Evolutionary conservation across 2,888 invertebrate species (phyloP), one percentile per base, ranked within the genome.

Genomic region (Tridacna gigas): DNA sequence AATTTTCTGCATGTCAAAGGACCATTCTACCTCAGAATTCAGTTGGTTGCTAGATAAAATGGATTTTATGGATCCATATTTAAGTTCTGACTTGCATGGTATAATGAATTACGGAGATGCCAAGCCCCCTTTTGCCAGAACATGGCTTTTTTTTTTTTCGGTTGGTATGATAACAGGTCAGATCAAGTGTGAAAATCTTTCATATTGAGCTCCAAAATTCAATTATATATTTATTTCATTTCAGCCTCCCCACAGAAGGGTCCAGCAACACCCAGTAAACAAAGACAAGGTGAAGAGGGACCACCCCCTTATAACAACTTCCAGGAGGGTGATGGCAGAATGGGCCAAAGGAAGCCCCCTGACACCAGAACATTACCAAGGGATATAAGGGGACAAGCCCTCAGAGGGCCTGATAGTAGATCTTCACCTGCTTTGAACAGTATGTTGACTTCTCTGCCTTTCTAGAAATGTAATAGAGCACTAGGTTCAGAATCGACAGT

Each of bases 301-400:
- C 92, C 92, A 0, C 92, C 92, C 15, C 91, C 92, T 0, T 92
- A 92, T 80, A 89, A 89, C 73, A 86, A 86, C 47, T 77, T 80
- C 74, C 82, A 67, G n/a, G 88, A 90, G 61, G 81, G 83, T 69
- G 88, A 88, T 15, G 77, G 80, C 12, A 78, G 85, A 61, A 61
- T 63, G 61, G 77, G 77, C 13, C n/a, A 9, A 4, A 48, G 25
- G 22, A 63, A 63, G 56, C 74, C 75, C 2, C 84, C 86, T 13
- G 85, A 85, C 48, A 61, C 77, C 61, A 81, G 86, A 22, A 79
- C 82, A 13, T 71, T 87, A 37, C 88, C 87, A 20, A 77, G 88
- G 26, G 88, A 87, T 71, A 69, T 87, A 48, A 81, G 81, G 69
- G 83, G 83, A 28, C 84, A 86, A 25, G 80, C 79, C 37, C 77